Evolutionary conservation across 2,888 invertebrate species (phyloP).

Genomic region (Salticus scenicus): DNA sequence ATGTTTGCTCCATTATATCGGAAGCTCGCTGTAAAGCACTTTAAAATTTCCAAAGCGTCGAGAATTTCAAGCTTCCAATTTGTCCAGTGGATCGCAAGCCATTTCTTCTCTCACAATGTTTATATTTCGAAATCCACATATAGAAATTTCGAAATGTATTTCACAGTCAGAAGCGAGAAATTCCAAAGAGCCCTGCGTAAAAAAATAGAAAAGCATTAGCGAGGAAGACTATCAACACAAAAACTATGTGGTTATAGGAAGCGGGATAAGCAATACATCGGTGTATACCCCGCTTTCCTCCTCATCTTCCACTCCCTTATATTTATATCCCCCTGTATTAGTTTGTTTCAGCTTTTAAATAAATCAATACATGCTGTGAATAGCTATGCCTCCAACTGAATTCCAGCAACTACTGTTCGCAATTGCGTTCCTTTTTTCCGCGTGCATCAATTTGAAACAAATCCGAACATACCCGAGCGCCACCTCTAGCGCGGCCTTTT

Average conservation of each 20-base stretch:
- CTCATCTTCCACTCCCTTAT: background rate
- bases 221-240: background rate
- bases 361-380: constrained; percentile 3
- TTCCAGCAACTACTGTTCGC: background rate
- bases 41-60: background rate
- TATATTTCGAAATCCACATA: background rate
- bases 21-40: too few relatives aligned
- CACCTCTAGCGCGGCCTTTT: background rate
- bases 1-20: too few relatives aligned
- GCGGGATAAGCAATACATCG: background rate
- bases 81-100: background rate
- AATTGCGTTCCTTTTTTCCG: background rate
- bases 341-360: constrained; percentile 5
- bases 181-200: background rate
- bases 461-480: background rate
- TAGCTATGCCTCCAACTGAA: background rate
- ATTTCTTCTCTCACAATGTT: background rate
- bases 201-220: background rate
- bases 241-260: background rate
- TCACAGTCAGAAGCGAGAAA: background rate
- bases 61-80: background rate
- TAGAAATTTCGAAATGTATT: too few relatives aligned
- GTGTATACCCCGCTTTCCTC: background rate
- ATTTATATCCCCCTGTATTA: background rate
- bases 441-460: background rate